These are phyloP conservation scores for Brevimyrus niger DNA, from an alignment of 2,113 vertebrate species.

Conservation along the genomic window DNA sequence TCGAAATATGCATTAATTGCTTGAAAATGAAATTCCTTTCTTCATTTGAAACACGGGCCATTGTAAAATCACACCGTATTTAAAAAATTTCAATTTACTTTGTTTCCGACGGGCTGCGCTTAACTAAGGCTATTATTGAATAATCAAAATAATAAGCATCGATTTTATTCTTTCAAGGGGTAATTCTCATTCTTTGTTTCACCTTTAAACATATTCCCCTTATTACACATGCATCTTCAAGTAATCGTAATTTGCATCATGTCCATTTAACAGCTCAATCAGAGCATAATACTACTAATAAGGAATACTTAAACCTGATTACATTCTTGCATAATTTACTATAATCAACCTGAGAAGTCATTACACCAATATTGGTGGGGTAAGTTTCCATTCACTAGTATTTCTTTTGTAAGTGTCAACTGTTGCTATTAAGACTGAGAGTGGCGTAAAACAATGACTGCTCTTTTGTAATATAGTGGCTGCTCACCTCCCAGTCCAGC, in stretches of 20 bases:
- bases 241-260: neutral
- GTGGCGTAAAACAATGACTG: neutral
- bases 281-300: neutral
- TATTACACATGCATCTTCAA: neutral
- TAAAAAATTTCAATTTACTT: neutral
- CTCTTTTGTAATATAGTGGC: neutral
- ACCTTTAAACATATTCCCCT: neutral
- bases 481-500: slow-evolving; percentile 93
- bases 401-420: neutral
- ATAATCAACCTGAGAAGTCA: neutral
- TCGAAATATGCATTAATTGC: neutral
- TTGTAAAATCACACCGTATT: neutral
- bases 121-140: neutral
- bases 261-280: neutral
- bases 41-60: neutral
- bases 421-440: neutral
- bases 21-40: neutral
- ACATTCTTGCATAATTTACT: neutral
- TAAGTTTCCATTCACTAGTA: neutral
- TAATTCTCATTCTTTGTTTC: neutral
- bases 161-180: neutral
- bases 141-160: neutral
- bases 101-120: neutral
- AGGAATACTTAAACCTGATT: neutral
- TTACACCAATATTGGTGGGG: neutral